Conservation (phyloP, 2,113 vertebrate species). For the Numenius arquata region DNA sequence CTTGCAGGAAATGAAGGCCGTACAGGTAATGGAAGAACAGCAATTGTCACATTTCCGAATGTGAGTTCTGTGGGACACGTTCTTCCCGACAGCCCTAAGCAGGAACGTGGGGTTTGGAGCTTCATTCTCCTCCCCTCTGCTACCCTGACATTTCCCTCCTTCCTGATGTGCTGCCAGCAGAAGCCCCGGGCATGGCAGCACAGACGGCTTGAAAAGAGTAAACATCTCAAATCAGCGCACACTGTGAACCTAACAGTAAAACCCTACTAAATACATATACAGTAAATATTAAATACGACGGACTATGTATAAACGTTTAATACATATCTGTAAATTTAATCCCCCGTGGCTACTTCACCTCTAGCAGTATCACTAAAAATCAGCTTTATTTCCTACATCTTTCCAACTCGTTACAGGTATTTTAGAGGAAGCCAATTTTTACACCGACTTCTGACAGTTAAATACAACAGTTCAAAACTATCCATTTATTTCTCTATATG, state of each 20-base stretch:
- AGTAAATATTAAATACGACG: not conserved
- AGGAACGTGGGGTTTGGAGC: not conserved
- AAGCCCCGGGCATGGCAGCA: not conserved
- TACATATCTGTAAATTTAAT: not conserved
- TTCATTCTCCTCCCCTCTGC: not conserved
- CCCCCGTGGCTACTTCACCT: not conserved
- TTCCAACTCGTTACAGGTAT: not conserved
- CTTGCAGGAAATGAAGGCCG: not conserved
- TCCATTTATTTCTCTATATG: not conserved
- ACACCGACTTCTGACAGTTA: not conserved
- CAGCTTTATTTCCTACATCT: not conserved
- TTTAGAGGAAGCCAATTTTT: not conserved
- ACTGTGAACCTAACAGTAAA: not conserved
- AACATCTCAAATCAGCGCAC: not conserved
- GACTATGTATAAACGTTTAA: not conserved
- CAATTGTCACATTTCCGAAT: not conserved
- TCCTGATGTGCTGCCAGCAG: not conserved
- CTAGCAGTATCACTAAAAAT: not conserved
- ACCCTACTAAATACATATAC: not conserved
- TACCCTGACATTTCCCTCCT: not conserved
- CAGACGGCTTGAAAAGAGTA: not conserved
- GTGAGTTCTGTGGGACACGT: not conserved
- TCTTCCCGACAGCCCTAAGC: not conserved
- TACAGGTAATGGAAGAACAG: not conserved
- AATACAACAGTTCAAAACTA: not conserved